These are phyloP conservation scores for Drosophila asahinai DNA, from an alignment of 1,140 invertebrate genomes.

Conservation along the genomic window DNA sequence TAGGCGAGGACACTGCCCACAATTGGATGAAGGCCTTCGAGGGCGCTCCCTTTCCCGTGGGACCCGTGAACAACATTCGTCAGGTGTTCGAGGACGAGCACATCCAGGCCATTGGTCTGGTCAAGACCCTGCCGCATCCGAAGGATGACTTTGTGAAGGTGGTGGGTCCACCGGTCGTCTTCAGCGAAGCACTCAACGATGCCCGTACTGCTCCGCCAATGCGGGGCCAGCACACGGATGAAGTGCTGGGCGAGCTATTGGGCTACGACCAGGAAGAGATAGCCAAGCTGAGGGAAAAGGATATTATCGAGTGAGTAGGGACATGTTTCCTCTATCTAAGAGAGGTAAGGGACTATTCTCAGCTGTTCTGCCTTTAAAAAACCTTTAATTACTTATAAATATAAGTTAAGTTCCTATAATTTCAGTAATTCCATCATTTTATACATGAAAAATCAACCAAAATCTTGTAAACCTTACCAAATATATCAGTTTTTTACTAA, in stretches of 20 bases:
- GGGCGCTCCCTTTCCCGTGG: slow-evolving; percentile 92
- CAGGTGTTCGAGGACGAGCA: slow-evolving; percentile 96
- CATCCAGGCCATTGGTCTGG: slow-evolving; percentile 90
- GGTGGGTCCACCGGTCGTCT: slow-evolving; percentile 94
- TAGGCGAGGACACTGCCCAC: slow-evolving; percentile 89
- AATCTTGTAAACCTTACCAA: background rate
- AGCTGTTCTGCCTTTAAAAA: background rate
- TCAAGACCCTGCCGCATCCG: slow-evolving; percentile 91
- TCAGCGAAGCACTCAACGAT: slow-evolving; percentile 89
- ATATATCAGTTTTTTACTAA: background rate
- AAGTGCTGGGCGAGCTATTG: slow-evolving; percentile 90
- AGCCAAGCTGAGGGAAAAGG: slow-evolving; percentile 39
- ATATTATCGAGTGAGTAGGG: slow-evolving; percentile 57
- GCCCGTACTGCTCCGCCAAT: slow-evolving; percentile 91
- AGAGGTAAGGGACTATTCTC: background rate
- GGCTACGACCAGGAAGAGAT: slow-evolving; percentile 86
- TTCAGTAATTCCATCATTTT: background rate
- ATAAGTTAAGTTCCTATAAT: background rate
- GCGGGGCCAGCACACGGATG: slow-evolving; percentile 94
- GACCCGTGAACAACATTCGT: slow-evolving; percentile 94
- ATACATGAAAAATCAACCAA: too few relatives aligned
- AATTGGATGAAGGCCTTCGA: slow-evolving; percentile 93
- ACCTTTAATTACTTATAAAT: too few relatives aligned
- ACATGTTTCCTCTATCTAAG: background rate
- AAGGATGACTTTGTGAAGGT: slow-evolving; percentile 90